phyloP scores from a whole-genome alignment of 2,797 vertebrate genomes.

The Astyanax mexicanus region DNA sequence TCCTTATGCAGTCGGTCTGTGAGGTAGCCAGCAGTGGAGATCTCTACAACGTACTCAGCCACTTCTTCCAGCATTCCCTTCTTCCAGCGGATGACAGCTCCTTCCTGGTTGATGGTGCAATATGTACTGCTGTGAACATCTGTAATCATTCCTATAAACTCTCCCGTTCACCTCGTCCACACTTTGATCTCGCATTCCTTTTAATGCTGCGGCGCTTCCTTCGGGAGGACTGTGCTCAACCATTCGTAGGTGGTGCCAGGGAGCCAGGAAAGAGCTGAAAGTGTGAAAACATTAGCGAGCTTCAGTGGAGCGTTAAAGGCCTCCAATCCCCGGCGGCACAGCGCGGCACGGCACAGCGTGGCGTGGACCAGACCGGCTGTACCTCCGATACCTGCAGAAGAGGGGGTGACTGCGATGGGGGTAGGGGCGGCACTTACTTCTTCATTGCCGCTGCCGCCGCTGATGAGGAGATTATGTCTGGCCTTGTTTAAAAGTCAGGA shows the following conservation, averaged over 20 bases:
- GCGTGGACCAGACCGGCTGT: background rate
- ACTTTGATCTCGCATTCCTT: conserved; percentile 35
- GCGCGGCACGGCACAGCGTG: background rate
- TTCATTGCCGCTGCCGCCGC: conserved; percentile 14
- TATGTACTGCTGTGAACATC: conserved; percentile 12
- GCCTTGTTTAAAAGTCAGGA: conserved; percentile 40
- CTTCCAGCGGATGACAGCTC: conserved; percentile 5
- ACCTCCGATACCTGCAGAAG: conserved; percentile 19
- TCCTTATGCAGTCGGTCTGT: conserved; percentile 11
- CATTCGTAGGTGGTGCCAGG: conserved; percentile 31
- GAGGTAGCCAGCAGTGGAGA: background rate
- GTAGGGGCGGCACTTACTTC: conserved; percentile 18
- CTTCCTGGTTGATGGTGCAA: conserved; percentile 4
- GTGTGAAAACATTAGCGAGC: conserved; percentile 42
- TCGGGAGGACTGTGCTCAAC: conserved; percentile 22
- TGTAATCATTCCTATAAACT: conserved; percentile 25
- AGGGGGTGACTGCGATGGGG: too few species aligned
- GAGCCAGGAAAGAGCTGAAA: conserved; percentile 35
- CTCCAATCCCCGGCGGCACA: conserved; percentile 8
- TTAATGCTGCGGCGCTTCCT: conserved; percentile 18
- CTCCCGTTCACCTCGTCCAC: background rate
- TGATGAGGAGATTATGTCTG: conserved; percentile 37
- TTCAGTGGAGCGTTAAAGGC: conserved; percentile 38
- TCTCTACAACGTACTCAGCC: background rate
- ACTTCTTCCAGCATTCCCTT: too few species aligned